Conservation (phyloP, 1,140 invertebrate genomes). For the Caerostris darwini region DNA sequence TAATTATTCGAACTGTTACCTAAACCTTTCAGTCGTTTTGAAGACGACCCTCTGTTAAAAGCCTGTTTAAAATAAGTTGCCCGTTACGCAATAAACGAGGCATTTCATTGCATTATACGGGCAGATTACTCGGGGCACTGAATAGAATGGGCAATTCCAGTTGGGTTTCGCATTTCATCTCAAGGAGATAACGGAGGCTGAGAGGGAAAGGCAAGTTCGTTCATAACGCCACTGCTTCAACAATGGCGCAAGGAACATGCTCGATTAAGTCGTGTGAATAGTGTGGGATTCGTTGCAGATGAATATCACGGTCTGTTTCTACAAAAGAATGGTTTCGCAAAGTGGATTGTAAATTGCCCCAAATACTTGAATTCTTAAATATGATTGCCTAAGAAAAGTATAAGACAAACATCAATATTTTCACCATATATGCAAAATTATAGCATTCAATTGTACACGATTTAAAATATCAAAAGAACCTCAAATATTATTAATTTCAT, state of each 20-base stretch:
- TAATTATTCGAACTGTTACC: slow-evolving; percentile 45
- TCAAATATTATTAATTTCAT: too few species aligned
- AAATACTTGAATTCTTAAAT: too few species aligned
- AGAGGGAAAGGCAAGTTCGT: background rate
- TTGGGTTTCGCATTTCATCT: background rate
- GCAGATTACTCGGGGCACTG: slow-evolving; percentile 16
- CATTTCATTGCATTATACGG: slow-evolving; percentile 65
- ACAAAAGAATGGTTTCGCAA: background rate
- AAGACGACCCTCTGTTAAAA: slow-evolving; percentile 32
- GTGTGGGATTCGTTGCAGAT: background rate
- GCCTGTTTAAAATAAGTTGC: slow-evolving; percentile 49
- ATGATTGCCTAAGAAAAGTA: too few species aligned
- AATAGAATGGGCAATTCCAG: slow-evolving; percentile 12
- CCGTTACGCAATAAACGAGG: slow-evolving; percentile 65
- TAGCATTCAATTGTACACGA: too few species aligned
- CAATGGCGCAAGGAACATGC: slow-evolving; percentile 2
- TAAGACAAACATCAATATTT: too few species aligned
- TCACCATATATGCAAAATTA: too few species aligned
- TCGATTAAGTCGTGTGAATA: slow-evolving; percentile 26
- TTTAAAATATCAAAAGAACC: too few species aligned
- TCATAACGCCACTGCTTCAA: background rate
- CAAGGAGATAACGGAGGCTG: slow-evolving; percentile 5
- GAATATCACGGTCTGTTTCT: background rate
- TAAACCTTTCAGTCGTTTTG: slow-evolving; percentile 40
- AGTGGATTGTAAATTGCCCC: too few species aligned